Evolutionary conservation across 1,140 invertebrate species (phyloP).

Genomic region (Pararge aegeria): DNA sequence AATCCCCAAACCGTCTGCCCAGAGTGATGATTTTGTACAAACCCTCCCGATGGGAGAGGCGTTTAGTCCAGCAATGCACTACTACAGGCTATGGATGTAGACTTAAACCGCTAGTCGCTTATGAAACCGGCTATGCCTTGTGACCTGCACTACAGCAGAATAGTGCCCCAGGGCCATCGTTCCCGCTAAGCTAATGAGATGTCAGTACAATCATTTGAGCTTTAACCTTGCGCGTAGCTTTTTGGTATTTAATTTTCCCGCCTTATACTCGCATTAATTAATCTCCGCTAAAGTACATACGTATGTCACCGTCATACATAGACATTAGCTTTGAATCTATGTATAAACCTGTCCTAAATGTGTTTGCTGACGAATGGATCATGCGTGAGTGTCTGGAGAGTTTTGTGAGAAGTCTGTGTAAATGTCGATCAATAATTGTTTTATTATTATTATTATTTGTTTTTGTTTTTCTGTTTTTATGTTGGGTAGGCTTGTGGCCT

Average conservation of each 20-base stretch:
- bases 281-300: constrained; percentile 21
- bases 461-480: too few species aligned
- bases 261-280: constrained; percentile 68
- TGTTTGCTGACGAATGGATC: not conserved
- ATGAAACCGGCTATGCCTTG: constrained; percentile 23
- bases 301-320: constrained; percentile 9
- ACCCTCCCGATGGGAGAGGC: too few species aligned
- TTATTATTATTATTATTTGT: too few species aligned
- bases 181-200: constrained; percentile 76
- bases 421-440: too few species aligned
- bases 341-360: not conserved
- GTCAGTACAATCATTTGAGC: constrained; percentile 77
- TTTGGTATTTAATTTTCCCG: constrained; percentile 65
- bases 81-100: too few species aligned
- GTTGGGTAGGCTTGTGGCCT: too few species aligned
- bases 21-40: too few species aligned
- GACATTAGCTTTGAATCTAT: not conserved
- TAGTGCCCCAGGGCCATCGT: constrained; percentile 61
- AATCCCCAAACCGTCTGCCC: too few species aligned
- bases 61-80: too few species aligned
- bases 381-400: too few species aligned
- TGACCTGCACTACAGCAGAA: constrained; percentile 29
- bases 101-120: not conserved
- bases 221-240: constrained; percentile 71
- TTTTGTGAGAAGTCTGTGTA: too few species aligned